phyloP scores from a whole-genome alignment of 2,888 invertebrate genomes.

The Thyatira batis region DNA sequence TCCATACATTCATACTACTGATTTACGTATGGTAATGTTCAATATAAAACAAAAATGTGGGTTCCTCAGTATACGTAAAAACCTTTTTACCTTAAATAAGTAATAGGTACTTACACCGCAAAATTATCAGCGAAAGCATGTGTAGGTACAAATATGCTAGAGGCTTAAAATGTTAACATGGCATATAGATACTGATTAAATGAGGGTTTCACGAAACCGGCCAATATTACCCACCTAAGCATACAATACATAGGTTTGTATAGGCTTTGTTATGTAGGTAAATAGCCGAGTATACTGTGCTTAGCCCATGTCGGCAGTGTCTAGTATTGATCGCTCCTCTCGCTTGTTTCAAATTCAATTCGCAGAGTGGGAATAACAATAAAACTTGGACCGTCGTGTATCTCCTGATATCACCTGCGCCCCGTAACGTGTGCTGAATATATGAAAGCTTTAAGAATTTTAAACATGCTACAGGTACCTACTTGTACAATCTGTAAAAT shows the following conservation, averaged over 20 bases:
- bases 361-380: constrained; percentile 79
- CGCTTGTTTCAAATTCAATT: constrained; percentile 79
- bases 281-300: constrained; percentile 10
- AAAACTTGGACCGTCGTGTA: constrained; percentile 68
- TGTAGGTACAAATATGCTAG: too few species aligned
- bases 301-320: constrained; percentile 12
- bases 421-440: constrained; percentile 67
- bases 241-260: background rate
- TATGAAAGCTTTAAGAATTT: constrained; percentile 33
- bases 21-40: too few species aligned
- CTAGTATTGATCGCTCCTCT: constrained; percentile 59
- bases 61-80: too few species aligned
- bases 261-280: constrained; percentile 10
- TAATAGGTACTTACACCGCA: too few species aligned
- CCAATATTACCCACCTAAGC: background rate
- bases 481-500: background rate
- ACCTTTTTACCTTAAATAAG: too few species aligned
- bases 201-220: background rate
- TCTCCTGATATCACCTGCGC: constrained; percentile 71
- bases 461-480: constrained; percentile 31
- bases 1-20: too few species aligned
- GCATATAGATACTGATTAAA: background rate
- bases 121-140: too few species aligned
- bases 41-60: too few species aligned
- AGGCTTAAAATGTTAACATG: too few species aligned